Evolutionary conservation across 2,797 vertebrate species (phyloP), one percentile per base, ranked within the genome.

Genomic region (Ceyx erithaca): DNA sequence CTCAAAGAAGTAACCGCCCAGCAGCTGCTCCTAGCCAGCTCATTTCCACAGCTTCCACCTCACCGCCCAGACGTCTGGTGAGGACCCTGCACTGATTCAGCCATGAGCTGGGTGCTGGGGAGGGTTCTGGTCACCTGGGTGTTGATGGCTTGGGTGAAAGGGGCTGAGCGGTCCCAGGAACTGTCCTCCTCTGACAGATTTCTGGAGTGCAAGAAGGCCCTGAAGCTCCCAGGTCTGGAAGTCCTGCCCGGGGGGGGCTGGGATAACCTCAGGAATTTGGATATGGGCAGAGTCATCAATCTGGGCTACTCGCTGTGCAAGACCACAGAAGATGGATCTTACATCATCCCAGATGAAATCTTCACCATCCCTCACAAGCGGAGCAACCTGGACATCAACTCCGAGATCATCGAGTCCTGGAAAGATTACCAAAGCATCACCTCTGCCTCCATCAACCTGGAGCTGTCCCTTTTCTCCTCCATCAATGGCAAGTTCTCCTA

Each of bases 181-280:
- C 25, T 55, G 5, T 45, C 5, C 2, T 30, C 64, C 19, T 20
- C 68, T 9, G 17, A 4, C 0, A 96, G 97, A 75, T 97, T 98
- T 79, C 97, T 95, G 14, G 93, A 90, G 48, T 99, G 99, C 80
- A 98, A 95, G 21, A 90, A 95, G 57, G 91, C 96, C 71, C 31
- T 95, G 81, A 97, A 98, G 14, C 68, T 98, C 46, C 93, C 98
- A 8, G 96, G 98, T 1, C 92, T 99, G 89, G 98, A 98, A 93
- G 99, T 98, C 76, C 97, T 99, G 54, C 99, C 99, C 0, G 99
- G 99, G 0, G 98, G 99, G 0, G 99, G 99, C 52, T 99, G 99
- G 99, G 99, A 99, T 90, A 99, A 99, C 63, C 98, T 99, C 30
- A 97, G 98, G 7, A 99, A 99, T 87, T 12, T 98, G 91, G 99